These are phyloP conservation scores for Apogon hyalosoma DNA, from an alignment of 2,797 vertebrate species.

Conservation along the genomic window DNA sequence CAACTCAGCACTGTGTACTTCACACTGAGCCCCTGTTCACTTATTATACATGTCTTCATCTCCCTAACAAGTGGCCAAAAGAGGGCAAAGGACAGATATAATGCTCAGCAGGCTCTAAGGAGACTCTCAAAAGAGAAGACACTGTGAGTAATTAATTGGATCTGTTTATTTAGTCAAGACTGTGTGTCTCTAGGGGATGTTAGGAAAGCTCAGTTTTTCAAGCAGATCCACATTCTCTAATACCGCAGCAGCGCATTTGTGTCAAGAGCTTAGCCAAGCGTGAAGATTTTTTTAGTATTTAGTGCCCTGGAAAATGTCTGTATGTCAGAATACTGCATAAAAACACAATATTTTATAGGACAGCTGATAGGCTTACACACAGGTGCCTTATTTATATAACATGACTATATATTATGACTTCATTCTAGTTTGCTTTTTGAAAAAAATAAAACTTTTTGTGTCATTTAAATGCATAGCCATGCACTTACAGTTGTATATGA, in stretches of 20 bases:
- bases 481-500: slow-evolving; percentile 28
- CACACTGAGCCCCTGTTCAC: slow-evolving; percentile 1
- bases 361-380: slow-evolving; percentile 21
- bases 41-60: slow-evolving; percentile 38
- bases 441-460: slow-evolving; percentile 18
- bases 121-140: slow-evolving; percentile 54
- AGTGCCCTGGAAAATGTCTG: slow-evolving; percentile 44
- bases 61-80: slow-evolving; percentile 46
- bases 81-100: slow-evolving; percentile 53
- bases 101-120: slow-evolving; percentile 35
- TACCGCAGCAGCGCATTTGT: slow-evolving; percentile 63
- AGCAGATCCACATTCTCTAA: slow-evolving; percentile 55
- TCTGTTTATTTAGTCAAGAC: slow-evolving; percentile 74
- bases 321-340: slow-evolving; percentile 19
- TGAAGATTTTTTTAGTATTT: slow-evolving; percentile 49
- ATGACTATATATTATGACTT: slow-evolving; percentile 16
- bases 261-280: slow-evolving; percentile 68
- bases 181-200: slow-evolving; percentile 50
- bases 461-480: slow-evolving; percentile 35
- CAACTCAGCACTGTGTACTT: slow-evolving; percentile 20
- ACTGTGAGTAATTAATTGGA: slow-evolving; percentile 75
- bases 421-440: slow-evolving; percentile 13
- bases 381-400: slow-evolving; percentile 20
- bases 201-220: slow-evolving; percentile 38
- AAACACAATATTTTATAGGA: slow-evolving; percentile 16